Evolutionary conservation across 2,888 invertebrate genomes (phyloP).

Genomic region (Aphelenchoides bicaudatus): DNA sequence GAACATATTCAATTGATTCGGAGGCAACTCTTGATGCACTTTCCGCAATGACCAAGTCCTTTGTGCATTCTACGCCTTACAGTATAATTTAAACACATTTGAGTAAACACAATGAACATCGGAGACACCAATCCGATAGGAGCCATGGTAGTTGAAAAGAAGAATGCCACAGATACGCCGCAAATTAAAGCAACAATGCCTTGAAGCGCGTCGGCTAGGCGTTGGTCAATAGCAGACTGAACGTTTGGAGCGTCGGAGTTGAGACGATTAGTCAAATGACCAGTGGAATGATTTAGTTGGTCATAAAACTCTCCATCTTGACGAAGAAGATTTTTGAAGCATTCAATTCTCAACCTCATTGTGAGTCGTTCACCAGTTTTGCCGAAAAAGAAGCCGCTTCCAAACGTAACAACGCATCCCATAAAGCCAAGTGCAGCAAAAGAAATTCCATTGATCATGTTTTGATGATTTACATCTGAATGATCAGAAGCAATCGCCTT

Average conservation of each 20-base stretch:
- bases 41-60: conserved; percentile 40
- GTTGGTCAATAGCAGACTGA: conserved; percentile 60
- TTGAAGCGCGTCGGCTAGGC: conserved; percentile 38
- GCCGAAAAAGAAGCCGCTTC: conserved; percentile 34
- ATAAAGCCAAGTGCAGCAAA: conserved; percentile 31
- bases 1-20: conserved; percentile 39
- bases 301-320: conserved; percentile 64
- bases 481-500: conserved; percentile 13
- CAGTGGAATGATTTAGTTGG: conserved; percentile 60
- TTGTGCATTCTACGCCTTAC: conserved; percentile 43
- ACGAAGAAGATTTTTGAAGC: conserved; percentile 60
- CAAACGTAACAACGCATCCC: conserved; percentile 37
- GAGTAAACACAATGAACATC: conserved; percentile 34
- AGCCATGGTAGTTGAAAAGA: conserved; percentile 52
- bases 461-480: neutral
- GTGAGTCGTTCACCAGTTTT: conserved; percentile 37
- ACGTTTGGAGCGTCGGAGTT: conserved; percentile 64
- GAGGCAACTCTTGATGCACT: conserved; percentile 28
- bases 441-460: conserved; percentile 10
- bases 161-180: conserved; percentile 51
- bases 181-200: conserved; percentile 41
- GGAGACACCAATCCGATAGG: conserved; percentile 50
- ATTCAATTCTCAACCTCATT: conserved; percentile 51
- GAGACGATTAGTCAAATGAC: conserved; percentile 61
- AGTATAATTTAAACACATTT: conserved; percentile 43